Evolutionary conservation across 1,140 invertebrate species (phyloP).

Genomic region (Hydropsyche tenuis): DNA sequence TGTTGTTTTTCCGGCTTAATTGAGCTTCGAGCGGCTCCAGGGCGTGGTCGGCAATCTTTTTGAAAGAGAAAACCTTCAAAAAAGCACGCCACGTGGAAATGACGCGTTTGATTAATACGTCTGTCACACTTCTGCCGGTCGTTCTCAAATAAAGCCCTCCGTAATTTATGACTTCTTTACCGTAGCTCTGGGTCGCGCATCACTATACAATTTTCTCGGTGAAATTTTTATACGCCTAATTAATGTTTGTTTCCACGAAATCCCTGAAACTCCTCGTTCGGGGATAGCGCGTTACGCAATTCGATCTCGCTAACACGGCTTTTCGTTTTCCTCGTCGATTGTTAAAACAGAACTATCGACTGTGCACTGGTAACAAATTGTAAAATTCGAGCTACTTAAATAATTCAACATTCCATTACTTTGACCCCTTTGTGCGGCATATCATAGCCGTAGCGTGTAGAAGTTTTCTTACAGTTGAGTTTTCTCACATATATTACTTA

Average conservation of each 20-base stretch:
- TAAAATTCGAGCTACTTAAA: no score
- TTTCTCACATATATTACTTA: conserved; percentile 21
- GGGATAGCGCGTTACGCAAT: neutral
- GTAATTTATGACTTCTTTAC: conserved; percentile 35
- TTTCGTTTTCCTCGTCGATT: no score
- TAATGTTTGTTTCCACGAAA: no score
- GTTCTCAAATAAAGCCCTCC: conserved; percentile 21
- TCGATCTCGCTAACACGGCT: neutral
- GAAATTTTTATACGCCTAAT: no score
- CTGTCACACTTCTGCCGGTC: conserved; percentile 34
- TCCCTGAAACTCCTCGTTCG: neutral
- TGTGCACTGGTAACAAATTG: no score
- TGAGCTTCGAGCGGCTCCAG: conserved; percentile 12
- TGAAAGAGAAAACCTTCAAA: conserved; percentile 34
- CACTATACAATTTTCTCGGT: no score
- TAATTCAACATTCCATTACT: no score
- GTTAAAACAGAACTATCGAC: no score
- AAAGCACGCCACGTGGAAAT: conserved; percentile 35
- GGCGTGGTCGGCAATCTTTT: conserved; percentile 27
- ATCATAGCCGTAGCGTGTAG: conserved; percentile 1
- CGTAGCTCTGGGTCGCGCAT: neutral
- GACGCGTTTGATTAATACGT: conserved; percentile 35
- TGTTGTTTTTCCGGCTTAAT: conserved; percentile 27
- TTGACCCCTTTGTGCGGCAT: no score
- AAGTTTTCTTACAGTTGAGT: conserved; percentile 10